phyloP scores from a whole-genome alignment of 2,888 invertebrate species.

The Tupiocoris notatus region DNA sequence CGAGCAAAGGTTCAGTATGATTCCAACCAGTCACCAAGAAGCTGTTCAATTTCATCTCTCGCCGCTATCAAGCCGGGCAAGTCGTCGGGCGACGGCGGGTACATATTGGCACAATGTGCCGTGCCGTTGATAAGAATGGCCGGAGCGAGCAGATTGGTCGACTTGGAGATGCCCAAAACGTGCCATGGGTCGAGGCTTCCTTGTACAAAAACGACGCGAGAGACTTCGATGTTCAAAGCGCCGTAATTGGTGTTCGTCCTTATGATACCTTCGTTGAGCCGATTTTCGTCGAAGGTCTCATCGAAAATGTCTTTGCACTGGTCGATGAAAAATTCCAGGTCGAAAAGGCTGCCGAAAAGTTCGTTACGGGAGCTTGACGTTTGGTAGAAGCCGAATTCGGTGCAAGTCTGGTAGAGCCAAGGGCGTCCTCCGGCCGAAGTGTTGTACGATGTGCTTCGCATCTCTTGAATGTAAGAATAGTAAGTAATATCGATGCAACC shows the following conservation, averaged over 20 bases:
- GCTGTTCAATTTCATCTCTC: slow-evolving; percentile 62
- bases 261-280: slow-evolving; percentile 63
- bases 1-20: too few relatives aligned
- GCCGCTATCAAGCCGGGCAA: slow-evolving; percentile 67
- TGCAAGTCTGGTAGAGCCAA: slow-evolving; percentile 94
- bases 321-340: slow-evolving; percentile 72
- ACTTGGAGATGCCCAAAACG: slow-evolving; percentile 66
- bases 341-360: slow-evolving; percentile 74
- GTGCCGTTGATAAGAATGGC: slow-evolving; percentile 78
- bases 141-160: slow-evolving; percentile 55
- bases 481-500: slow-evolving; percentile 82
- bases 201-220: slow-evolving; percentile 79
- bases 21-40: slow-evolving; percentile 64
- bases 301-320: slow-evolving; percentile 85
- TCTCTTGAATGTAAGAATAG: slow-evolving; percentile 69
- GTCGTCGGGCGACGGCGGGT: slow-evolving; percentile 70
- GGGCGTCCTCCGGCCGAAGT: slow-evolving; percentile 61
- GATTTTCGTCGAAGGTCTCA: slow-evolving; percentile 63
- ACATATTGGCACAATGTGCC: slow-evolving; percentile 95
- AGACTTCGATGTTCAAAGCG: slow-evolving; percentile 66
- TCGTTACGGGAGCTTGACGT: slow-evolving; percentile 67
- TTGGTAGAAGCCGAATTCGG: slow-evolving; percentile 94
- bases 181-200: slow-evolving; percentile 91
- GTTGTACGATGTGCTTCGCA: slow-evolving; percentile 63
- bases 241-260: slow-evolving; percentile 81